Percentiles rank a stretch among this genome's conserved stretches.
phyloP scores from a whole-genome alignment of 2,888 invertebrate genomes.

The Trissolcus brochymenae region DNA sequence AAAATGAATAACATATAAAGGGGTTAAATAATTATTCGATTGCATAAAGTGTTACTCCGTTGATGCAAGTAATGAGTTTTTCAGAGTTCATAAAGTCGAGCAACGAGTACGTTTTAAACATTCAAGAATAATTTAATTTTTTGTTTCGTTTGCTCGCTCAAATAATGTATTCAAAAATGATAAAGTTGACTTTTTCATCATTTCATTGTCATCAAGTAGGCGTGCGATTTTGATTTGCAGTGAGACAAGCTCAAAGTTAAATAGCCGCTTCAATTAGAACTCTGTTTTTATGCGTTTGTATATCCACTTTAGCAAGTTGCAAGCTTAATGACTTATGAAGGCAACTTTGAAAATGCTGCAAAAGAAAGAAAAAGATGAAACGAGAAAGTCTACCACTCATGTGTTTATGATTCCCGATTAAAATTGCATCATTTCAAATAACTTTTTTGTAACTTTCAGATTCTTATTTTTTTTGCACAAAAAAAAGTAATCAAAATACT shows the following conservation, averaged over 20 bases:
- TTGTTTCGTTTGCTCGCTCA: neutral
- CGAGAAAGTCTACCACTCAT: too few species aligned
- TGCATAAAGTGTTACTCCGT: too few species aligned
- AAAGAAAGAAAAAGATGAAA: neutral
- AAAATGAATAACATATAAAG: too few species aligned
- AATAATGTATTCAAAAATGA: conserved; percentile 27
- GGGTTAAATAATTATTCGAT: too few species aligned
- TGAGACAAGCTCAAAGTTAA: conserved; percentile 38
- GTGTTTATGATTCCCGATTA: too few species aligned
- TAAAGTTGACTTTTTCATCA: conserved; percentile 8
- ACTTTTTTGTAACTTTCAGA: too few species aligned
- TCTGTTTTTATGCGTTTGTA: conserved; percentile 42
- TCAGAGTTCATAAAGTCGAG: neutral
- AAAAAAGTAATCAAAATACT: too few species aligned
- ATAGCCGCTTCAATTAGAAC: conserved; percentile 40
- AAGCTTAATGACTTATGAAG: conserved; percentile 42
- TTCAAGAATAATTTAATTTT: neutral
- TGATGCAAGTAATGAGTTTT: neutral
- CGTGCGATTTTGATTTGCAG: conserved; percentile 38
- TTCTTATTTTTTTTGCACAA: too few species aligned
- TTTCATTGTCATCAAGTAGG: conserved; percentile 22
- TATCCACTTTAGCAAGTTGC: conserved; percentile 31
- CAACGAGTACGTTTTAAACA: conserved; percentile 18
- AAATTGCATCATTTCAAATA: too few species aligned
- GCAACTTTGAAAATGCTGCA: conserved; percentile 3